phyloP scores from a whole-genome alignment of 2,113 vertebrate species.

The Otocyon megalotis region DNA sequence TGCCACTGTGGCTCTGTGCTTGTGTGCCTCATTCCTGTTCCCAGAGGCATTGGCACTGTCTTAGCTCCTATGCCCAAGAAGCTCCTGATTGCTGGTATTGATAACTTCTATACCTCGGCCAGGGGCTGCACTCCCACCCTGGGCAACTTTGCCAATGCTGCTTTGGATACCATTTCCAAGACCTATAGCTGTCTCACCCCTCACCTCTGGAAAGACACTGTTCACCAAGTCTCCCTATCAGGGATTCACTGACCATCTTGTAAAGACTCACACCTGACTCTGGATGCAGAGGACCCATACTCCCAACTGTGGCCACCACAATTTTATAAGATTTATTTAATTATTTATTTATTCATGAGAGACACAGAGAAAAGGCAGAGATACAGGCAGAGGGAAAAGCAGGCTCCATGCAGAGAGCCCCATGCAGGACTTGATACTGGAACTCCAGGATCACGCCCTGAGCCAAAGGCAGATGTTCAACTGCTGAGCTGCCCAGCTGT shows the following conservation, averaged over 20 bases:
- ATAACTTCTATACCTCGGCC: background rate
- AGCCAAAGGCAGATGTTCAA: too few relatives aligned
- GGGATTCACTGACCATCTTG: background rate
- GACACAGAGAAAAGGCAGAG: too few relatives aligned
- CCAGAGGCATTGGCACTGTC: background rate
- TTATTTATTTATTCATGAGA: too few relatives aligned
- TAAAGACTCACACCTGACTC: background rate
- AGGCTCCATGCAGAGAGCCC: too few relatives aligned
- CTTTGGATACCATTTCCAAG: background rate
- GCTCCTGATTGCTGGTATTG: background rate
- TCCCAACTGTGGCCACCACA: background rate
- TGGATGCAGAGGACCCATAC: background rate
- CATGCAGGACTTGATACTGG: too few relatives aligned
- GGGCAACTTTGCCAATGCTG: background rate
- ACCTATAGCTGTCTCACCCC: background rate
- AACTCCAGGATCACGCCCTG: too few relatives aligned
- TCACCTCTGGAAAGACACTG: background rate
- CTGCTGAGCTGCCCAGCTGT: too few relatives aligned
- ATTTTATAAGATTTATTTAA: too few relatives aligned
- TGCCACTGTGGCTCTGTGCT: background rate
- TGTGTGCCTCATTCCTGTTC: background rate
- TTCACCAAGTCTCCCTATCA: background rate
- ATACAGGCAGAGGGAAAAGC: too few relatives aligned
- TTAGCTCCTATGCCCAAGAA: background rate
- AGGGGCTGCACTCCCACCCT: background rate